Percentiles rank a stretch among this genome's conserved stretches.
Conservation (phyloP, 2,113 vertebrate genomes). For the Callocephalon fimbriatum region DNA sequence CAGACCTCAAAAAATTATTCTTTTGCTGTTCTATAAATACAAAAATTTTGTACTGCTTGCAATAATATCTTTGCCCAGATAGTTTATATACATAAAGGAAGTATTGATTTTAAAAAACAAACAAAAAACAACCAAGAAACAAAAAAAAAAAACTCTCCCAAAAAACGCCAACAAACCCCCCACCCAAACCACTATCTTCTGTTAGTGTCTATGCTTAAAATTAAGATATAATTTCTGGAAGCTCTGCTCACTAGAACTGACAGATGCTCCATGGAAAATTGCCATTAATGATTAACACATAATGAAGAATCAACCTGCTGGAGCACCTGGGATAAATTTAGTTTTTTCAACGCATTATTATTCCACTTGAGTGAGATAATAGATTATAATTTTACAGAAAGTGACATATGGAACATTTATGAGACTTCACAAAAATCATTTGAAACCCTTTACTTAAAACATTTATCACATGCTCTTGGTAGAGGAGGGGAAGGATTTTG, state of each 20-base stretch:
- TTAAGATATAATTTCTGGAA: conserved; percentile 47
- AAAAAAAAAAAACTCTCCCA: accelerated
- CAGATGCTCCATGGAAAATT: conserved; percentile 62
- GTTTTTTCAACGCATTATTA: conserved; percentile 47
- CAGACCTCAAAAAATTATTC: neutral
- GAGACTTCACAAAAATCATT: conserved; percentile 42
- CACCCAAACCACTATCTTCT: neutral
- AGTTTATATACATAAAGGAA: neutral
- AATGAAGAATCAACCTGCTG: conserved; percentile 67
- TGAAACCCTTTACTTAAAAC: conserved; percentile 35
- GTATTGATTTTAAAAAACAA: neutral
- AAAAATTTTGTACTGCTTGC: neutral
- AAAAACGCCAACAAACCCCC: neutral
- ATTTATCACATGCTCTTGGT: neutral
- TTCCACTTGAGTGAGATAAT: conserved; percentile 64
- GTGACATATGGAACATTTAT: conserved; percentile 58
- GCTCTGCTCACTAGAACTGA: conserved; percentile 29
- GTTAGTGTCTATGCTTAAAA: conserved; percentile 9
- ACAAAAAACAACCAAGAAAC: neutral
- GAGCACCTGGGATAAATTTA: conserved; percentile 65
- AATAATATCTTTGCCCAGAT: neutral
- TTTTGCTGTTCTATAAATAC: neutral
- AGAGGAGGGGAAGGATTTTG: neutral
- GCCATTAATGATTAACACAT: conserved; percentile 67
- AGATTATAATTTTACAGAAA: conserved; percentile 62